phyloP scores from a whole-genome alignment of 2,888 invertebrate species.

The Phorcus lineatus region DNA sequence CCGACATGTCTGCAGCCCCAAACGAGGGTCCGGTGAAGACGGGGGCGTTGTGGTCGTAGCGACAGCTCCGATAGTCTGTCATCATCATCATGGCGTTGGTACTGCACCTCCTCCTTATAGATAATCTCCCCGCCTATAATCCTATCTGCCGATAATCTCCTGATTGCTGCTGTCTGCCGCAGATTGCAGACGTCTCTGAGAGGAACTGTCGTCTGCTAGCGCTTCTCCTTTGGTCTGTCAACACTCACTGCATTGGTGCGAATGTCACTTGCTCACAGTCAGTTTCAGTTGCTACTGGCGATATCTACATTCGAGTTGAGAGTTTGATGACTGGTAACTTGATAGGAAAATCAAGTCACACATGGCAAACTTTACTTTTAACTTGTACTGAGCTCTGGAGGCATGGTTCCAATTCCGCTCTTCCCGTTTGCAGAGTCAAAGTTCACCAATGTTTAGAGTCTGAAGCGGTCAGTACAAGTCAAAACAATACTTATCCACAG shows the following conservation, averaged over 20 bases:
- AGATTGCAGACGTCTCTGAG: constrained; percentile 1
- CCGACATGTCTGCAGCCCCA: constrained; percentile 55
- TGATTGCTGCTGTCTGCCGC: constrained; percentile 4
- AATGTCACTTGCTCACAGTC: background rate
- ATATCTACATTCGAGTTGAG: constrained; percentile 12
- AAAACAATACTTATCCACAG: background rate
- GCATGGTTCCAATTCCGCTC: background rate
- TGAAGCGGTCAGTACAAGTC: background rate
- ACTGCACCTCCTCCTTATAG: background rate
- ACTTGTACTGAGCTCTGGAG: background rate
- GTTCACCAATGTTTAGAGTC: background rate
- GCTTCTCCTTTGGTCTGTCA: background rate
- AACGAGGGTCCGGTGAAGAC: constrained; percentile 32
- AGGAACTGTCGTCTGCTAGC: constrained; percentile 12
- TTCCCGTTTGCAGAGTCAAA: background rate
- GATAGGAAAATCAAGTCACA: constrained; percentile 10
- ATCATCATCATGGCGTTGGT: constrained; percentile 67
- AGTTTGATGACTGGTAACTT: constrained; percentile 6
- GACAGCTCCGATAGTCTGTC: constrained; percentile 72
- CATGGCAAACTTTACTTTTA: constrained; percentile 17
- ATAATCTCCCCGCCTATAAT: constrained; percentile 2
- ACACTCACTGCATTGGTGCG: background rate
- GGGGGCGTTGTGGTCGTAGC: constrained; percentile 65
- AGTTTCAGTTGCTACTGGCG: background rate
- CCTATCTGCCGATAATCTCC: background rate